Conservation (phyloP, 2,888 invertebrate genomes). For the Heliconius charithonia region DNA sequence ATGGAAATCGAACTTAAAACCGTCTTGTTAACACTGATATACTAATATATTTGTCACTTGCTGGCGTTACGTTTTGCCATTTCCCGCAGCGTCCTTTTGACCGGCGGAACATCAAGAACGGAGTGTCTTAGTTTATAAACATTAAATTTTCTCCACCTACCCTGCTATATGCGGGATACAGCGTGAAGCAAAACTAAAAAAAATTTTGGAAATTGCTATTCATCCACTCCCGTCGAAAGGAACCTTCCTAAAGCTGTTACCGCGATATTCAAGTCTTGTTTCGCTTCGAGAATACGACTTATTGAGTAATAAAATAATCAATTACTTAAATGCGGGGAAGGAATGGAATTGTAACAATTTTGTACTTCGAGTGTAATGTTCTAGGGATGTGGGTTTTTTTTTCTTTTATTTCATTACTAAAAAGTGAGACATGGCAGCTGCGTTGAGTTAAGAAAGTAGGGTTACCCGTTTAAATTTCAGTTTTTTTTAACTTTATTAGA, state of each 20-base stretch:
- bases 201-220: too few species aligned
- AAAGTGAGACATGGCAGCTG: not conserved
- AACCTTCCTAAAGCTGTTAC: constrained; percentile 7
- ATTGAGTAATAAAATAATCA: constrained; percentile 24
- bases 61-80: too few species aligned
- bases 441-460: not conserved
- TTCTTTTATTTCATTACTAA: constrained; percentile 16
- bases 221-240: not conserved
- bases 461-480: not conserved
- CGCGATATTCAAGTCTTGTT: constrained; percentile 13
- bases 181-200: not conserved
- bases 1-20: too few species aligned
- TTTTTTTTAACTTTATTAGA: too few species aligned
- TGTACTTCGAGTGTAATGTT: not conserved
- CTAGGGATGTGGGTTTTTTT: not conserved
- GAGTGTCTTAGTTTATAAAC: not conserved
- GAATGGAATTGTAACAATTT: constrained; percentile 15
- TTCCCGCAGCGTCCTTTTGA: too few species aligned
- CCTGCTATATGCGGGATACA: not conserved
- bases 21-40: too few species aligned
- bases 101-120: not conserved
- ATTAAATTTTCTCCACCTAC: too few species aligned
- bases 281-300: constrained; percentile 19
- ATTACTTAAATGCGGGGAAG: constrained; percentile 16
- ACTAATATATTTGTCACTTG: too few species aligned